phyloP scores from a whole-genome alignment of 2,888 invertebrate genomes.

The Drosophila mimetica region DNA sequence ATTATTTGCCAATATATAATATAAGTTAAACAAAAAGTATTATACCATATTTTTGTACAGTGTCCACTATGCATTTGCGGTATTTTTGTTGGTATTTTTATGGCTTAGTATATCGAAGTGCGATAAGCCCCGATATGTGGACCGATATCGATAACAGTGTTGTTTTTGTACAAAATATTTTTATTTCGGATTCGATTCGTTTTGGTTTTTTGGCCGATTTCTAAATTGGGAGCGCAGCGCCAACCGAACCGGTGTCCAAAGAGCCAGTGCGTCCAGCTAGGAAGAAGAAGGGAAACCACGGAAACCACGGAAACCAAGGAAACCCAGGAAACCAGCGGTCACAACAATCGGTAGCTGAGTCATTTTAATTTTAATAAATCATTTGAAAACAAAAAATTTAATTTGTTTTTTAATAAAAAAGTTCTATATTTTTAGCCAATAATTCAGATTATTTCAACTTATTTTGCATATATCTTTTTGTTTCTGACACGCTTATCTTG shows the following conservation, averaged over 20 bases:
- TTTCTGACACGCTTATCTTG: neutral
- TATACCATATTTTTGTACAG: neutral
- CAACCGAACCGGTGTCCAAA: neutral
- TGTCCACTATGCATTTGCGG: too few species aligned
- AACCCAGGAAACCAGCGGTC: neutral
- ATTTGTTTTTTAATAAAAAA: too few species aligned
- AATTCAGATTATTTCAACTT: too few species aligned
- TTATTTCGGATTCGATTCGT: neutral
- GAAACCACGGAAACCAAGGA: neutral
- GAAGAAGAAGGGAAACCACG: neutral
- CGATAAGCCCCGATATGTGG: too few species aligned
- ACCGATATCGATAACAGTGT: neutral
- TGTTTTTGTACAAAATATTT: neutral
- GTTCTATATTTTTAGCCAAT: too few species aligned
- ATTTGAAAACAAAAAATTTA: too few species aligned
- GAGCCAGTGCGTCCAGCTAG: neutral
- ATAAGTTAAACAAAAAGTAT: too few species aligned
- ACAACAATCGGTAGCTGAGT: constrained; percentile 6
- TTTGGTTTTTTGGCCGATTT: neutral
- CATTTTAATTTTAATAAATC: too few species aligned
- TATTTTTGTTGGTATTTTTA: too few species aligned
- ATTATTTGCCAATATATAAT: too few species aligned
- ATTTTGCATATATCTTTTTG: neutral
- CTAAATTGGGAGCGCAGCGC: neutral
- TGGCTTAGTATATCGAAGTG: too few species aligned